These are phyloP conservation scores for Anthoscopus minutus DNA, from an alignment of 2,113 vertebrate genomes.

Conservation along the genomic window DNA sequence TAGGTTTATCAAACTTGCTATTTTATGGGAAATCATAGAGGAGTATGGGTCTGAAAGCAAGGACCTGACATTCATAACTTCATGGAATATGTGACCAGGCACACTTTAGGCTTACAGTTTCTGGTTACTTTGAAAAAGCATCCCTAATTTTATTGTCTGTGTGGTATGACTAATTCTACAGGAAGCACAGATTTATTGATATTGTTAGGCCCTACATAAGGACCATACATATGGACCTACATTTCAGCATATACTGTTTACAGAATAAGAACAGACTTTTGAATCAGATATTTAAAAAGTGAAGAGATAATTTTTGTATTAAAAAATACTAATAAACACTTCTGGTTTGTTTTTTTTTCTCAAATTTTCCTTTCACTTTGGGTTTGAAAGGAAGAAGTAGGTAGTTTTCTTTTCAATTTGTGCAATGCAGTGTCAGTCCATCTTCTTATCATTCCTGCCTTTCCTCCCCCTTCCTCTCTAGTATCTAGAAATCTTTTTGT, in stretches of 20 bases:
- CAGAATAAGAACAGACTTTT: not conserved
- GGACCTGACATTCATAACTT: not conserved
- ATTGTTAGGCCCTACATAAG: not conserved
- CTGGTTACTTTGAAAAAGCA: not conserved
- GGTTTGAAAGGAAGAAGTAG: not conserved
- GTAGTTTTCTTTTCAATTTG: not conserved
- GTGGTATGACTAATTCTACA: not conserved
- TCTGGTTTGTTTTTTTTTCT: not conserved
- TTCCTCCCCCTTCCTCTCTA: not conserved
- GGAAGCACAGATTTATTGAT: not conserved
- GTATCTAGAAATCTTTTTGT: not conserved
- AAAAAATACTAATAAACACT: not conserved
- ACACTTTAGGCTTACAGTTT: not conserved
- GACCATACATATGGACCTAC: not conserved
- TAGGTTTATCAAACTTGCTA: not conserved
- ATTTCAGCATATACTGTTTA: not conserved
- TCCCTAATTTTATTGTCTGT: not conserved
- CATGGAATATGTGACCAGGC: not conserved
- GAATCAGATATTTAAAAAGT: not conserved
- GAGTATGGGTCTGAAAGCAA: not conserved
- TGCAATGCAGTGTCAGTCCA: accelerated
- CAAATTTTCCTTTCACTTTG: not conserved
- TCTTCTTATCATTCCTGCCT: not conserved
- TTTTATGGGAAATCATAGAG: not conserved
- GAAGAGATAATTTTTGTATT: not conserved